phyloP scores from a whole-genome alignment of 2,113 vertebrate species.

The Oryzias javanicus region DNA sequence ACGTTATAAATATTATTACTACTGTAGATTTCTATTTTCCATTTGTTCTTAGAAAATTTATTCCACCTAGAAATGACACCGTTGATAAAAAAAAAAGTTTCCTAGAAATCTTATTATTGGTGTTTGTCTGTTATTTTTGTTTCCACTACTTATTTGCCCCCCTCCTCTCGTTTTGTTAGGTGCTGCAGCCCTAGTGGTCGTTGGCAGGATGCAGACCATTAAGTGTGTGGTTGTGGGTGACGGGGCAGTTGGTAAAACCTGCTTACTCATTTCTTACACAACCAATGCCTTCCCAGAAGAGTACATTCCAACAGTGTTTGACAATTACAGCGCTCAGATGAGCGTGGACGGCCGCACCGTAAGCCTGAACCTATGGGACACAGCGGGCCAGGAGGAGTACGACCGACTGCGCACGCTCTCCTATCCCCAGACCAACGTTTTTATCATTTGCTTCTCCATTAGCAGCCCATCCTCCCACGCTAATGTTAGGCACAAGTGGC shows the following conservation, averaged over 20 bases:
- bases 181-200: constrained; percentile 75
- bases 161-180: constrained; percentile 54
- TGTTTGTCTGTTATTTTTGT: constrained; percentile 8
- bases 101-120: neutral
- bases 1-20: too few relatives aligned
- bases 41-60: too few relatives aligned
- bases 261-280: constrained; percentile 93
- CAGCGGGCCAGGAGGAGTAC: constrained; percentile 93
- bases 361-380: constrained; percentile 95
- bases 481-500: constrained; percentile 93
- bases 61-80: too few relatives aligned
- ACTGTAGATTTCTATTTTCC: too few relatives aligned
- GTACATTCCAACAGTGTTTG: constrained; percentile 94
- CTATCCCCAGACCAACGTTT: constrained; percentile 91
- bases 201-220: constrained; percentile 93
- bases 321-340: constrained; percentile 95
- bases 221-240: constrained; percentile 95
- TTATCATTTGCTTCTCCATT: constrained; percentile 93
- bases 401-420: constrained; percentile 89
- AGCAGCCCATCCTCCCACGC: constrained; percentile 91
- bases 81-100: too few relatives aligned
- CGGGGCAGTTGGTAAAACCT: constrained; percentile 94
- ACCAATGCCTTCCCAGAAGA: constrained; percentile 94
- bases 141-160: constrained; percentile 17
- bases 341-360: constrained; percentile 91